phyloP scores from a whole-genome alignment of 2,888 invertebrate species.

The Lasioglossum figueresi region DNA sequence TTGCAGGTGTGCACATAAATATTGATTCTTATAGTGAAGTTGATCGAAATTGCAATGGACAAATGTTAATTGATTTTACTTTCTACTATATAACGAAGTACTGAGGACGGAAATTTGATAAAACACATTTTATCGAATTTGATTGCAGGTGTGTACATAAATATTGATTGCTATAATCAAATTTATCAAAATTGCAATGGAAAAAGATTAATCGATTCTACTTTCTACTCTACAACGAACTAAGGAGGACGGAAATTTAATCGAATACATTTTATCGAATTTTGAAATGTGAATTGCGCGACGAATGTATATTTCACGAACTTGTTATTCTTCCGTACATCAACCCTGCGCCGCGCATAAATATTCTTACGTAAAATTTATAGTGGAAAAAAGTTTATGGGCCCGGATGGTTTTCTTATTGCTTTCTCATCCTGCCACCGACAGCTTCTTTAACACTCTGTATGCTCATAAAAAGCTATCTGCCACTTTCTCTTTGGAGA shows the following conservation, averaged over 20 bases:
- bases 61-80: not conserved
- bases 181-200: too few relatives aligned
- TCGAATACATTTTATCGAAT: not conserved
- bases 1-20: too few relatives aligned
- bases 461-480: not conserved
- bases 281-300: not conserved
- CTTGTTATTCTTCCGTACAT: not conserved
- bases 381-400: not conserved
- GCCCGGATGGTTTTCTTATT: constrained; percentile 1
- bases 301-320: not conserved
- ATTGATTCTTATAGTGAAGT: too few relatives aligned
- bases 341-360: not conserved
- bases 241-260: too few relatives aligned
- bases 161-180: too few relatives aligned
- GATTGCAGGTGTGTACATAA: too few relatives aligned
- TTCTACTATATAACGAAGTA: not conserved
- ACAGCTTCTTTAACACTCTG: constrained; percentile 19
- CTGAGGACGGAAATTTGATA: too few relatives aligned
- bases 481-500: not conserved
- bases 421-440: not conserved
- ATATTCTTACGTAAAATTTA: not conserved
- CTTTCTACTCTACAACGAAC: not conserved
- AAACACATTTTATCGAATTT: not conserved
- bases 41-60: too few relatives aligned
- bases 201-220: too few relatives aligned